These are phyloP conservation scores for Colistium nudipinnis DNA, from an alignment of 2,113 vertebrate species.

Conservation along the genomic window DNA sequence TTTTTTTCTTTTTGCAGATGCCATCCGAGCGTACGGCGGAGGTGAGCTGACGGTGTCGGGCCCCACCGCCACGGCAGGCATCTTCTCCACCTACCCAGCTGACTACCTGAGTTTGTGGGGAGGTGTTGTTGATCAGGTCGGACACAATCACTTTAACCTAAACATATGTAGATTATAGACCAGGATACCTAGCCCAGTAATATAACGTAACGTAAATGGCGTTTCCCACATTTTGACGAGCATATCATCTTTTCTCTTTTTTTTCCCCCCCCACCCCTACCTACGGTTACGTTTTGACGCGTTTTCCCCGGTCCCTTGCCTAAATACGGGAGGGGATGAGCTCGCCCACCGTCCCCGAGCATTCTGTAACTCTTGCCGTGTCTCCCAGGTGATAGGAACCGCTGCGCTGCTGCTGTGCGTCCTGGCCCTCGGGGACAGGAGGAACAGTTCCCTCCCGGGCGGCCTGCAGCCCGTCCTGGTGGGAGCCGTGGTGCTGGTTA, in stretches of 20 bases:
- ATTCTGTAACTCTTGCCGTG: not conserved
- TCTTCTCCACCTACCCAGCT: conserved; percentile 85
- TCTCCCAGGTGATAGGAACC: conserved; percentile 80
- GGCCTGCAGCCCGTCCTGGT: conserved; percentile 79
- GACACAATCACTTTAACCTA: not conserved
- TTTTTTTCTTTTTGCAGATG: conserved; percentile 55
- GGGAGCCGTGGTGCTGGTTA: conserved; percentile 77
- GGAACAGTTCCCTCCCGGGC: conserved; percentile 74
- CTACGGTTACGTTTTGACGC: no score
- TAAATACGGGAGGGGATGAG: not conserved
- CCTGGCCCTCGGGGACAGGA: conserved; percentile 79
- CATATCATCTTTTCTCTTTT: no score
- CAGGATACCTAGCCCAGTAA: no score
- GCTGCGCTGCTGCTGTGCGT: conserved; percentile 78
- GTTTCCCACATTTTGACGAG: no score
- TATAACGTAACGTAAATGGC: no score
- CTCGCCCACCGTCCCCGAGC: not conserved
- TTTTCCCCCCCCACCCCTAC: no score
- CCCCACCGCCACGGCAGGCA: conserved; percentile 81
- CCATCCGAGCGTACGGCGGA: conserved; percentile 77
- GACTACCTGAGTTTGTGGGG: conserved; percentile 80
- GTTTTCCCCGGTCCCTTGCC: not conserved
- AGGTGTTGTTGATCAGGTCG: conserved; percentile 85
- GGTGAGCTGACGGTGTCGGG: conserved; percentile 77
- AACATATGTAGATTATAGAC: no score